These are phyloP conservation scores for Bufotes viridis DNA, from an alignment of 2,797 vertebrate species.

Conservation along the genomic window DNA sequence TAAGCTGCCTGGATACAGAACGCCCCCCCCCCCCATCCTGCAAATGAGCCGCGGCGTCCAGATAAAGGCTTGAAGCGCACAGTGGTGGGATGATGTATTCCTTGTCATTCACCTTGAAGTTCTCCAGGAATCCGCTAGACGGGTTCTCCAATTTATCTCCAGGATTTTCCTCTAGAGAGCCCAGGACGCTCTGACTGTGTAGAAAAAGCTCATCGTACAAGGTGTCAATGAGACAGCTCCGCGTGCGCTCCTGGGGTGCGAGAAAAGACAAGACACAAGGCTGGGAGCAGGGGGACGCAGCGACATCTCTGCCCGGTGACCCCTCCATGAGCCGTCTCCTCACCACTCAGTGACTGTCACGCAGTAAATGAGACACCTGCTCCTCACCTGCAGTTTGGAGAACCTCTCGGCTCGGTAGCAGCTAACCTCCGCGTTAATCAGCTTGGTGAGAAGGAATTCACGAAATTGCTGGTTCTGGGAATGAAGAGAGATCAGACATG, in stretches of 20 bases:
- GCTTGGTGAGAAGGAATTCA: slow-evolving; percentile 89
- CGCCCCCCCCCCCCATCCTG: neutral
- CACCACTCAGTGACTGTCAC: neutral
- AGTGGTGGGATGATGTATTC: neutral
- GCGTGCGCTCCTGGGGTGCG: slow-evolving; percentile 83
- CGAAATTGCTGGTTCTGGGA: slow-evolving; percentile 83
- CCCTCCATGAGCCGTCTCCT: neutral
- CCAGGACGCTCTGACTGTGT: slow-evolving; percentile 92
- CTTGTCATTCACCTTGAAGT: slow-evolving; percentile 84
- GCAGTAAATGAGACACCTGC: neutral
- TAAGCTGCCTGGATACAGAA: neutral
- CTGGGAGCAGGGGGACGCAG: neutral
- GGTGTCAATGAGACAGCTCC: slow-evolving; percentile 88
- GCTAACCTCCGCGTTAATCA: slow-evolving; percentile 92
- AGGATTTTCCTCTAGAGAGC: slow-evolving; percentile 76
- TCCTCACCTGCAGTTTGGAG: slow-evolving; percentile 87
- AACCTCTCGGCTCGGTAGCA: slow-evolving; percentile 94
- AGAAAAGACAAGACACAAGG: slow-evolving; percentile 22
- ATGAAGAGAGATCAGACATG: slow-evolving; percentile 21
- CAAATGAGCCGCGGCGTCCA: neutral
- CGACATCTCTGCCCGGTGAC: neutral
- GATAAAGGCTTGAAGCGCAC: neutral
- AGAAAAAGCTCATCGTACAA: slow-evolving; percentile 90
- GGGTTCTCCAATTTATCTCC: slow-evolving; percentile 90
- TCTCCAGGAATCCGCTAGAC: slow-evolving; percentile 90